Evolutionary conservation across 2,113 vertebrate species (phyloP), one percentile per base, ranked within the genome.

Genomic region (Pagrus major): DNA sequence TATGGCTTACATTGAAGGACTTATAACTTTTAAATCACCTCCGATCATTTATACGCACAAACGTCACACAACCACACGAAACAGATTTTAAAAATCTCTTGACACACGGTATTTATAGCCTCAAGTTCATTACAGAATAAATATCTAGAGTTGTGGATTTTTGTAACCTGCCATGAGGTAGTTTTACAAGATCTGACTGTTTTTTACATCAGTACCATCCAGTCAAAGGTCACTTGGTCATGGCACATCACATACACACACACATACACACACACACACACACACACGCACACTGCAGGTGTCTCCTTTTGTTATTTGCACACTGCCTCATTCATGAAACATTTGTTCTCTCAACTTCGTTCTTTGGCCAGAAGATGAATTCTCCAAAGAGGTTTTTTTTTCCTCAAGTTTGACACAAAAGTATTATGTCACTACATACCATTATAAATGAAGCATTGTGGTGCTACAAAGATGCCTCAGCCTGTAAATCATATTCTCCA

Each of bases 121-220:
- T n/a, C n/a, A 37, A 47, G 49, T 56, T 65, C 60, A 65, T 64
- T 72, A 58, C 64, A 52, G 37, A 54, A 47, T 56, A 73, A 55
- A 64, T 72, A 49, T 56, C 78, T 69, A 47, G 42, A 74, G 64
- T 74, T 75, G 23, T 70, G 70, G 23, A 39, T 72, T 77, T 72
- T 74, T 81, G 29, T 29, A 67, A 66, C 46, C 9, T 74, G 49
- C 44, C 78, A 56, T 51, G 25, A 51, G 69, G 31, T 66, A 21
- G 27, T 63, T 88, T 78, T 58, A 85, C 64, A 71, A 78, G 71
- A 73, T 68, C n/a, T 35, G 23, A 65, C 72, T 82, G 82, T 77
- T 86, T 80, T 86, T 41, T 31, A 20, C 72, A 79, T 76, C 52
- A 79, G n/a, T 68, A 39, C 33, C 58, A 54, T 77, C 54, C 31